Evolutionary conservation across 2,113 vertebrate genomes (phyloP).

Genomic region (Tragelaphus strepsiceros): DNA sequence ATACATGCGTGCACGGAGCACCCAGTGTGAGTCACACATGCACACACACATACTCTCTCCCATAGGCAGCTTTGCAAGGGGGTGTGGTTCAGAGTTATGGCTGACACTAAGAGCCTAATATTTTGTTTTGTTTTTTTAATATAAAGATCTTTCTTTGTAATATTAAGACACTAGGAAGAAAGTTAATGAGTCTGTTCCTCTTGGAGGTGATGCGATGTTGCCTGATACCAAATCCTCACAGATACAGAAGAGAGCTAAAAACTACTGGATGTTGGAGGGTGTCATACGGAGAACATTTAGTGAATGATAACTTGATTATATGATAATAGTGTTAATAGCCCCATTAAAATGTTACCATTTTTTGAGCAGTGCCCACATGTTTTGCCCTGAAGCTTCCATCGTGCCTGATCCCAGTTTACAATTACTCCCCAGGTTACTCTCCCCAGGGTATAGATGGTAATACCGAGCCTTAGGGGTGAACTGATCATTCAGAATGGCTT

Average conservation of each 20-base stretch:
- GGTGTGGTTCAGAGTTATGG: neutral
- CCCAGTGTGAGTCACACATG: fast-evolving
- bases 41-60: fast-evolving
- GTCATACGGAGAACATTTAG: neutral
- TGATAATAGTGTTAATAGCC: neutral
- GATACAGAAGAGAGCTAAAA: neutral
- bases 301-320: neutral
- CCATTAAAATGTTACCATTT: neutral
- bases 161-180: neutral
- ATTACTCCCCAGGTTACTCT: neutral
- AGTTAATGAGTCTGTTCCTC: neutral
- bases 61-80: neutral
- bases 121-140: neutral
- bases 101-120: neutral
- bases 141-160: neutral
- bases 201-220: neutral
- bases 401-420: neutral
- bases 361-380: neutral
- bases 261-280: neutral
- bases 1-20: fast-evolving
- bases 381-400: neutral
- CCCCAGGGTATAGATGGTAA: neutral
- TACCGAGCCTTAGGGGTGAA: neutral
- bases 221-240: neutral
- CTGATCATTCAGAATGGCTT: neutral